Conservation (phyloP, 2,113 vertebrate genomes). For the Coptodon rendalli region DNA sequence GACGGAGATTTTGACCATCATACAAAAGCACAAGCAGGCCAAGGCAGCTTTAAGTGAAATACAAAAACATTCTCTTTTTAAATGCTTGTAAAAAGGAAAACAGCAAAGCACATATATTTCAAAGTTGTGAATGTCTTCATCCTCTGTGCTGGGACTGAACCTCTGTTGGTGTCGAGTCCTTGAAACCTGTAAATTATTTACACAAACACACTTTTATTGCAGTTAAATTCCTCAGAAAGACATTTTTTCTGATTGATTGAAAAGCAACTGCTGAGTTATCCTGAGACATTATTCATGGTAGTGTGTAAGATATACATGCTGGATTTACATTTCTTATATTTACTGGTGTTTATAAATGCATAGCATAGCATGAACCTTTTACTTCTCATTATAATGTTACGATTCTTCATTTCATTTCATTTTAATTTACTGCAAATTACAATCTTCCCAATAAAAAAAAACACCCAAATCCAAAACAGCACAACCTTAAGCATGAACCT, state of each 20-base stretch:
- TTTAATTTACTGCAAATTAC: background rate
- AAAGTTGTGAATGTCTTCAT: background rate
- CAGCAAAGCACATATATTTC: background rate
- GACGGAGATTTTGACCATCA: background rate
- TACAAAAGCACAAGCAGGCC: background rate
- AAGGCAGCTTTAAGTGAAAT: background rate
- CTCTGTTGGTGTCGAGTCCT: background rate
- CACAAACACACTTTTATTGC: background rate
- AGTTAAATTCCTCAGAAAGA: background rate
- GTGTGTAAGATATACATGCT: background rate
- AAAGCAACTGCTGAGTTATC: background rate
- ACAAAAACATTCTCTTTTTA: background rate
- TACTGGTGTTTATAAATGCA: background rate
- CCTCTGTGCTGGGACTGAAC: background rate
- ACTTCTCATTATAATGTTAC: accelerated
- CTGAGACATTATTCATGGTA: background rate
- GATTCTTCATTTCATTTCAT: background rate
- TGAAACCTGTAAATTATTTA: background rate
- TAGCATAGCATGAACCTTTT: background rate
- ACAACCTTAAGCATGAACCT: accelerated
- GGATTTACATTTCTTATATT: background rate
- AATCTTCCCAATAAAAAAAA: background rate
- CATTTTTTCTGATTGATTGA: too few relatives aligned
- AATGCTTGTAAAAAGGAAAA: background rate
- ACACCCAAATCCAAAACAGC: background rate